Percentiles rank a stretch among this genome's conserved stretches.
Conservation (phyloP, 2,888 invertebrate genomes). For the Troides aeacus region DNA sequence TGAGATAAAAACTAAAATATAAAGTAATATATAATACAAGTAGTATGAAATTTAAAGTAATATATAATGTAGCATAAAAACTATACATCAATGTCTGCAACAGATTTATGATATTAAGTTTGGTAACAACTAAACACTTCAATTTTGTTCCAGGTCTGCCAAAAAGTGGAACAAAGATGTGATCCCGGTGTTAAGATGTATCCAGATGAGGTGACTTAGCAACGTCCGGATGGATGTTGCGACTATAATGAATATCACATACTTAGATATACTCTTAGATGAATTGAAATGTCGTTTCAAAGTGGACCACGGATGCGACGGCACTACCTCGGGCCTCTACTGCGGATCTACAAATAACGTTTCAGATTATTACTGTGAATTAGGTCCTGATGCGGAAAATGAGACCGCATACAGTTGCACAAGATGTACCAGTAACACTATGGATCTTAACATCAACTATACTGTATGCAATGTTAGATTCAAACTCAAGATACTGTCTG, state of each 20-base stretch:
- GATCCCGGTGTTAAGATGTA: conserved; percentile 40
- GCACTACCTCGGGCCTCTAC: conserved; percentile 51
- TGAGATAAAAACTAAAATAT: no score
- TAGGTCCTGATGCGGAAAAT: conserved; percentile 71
- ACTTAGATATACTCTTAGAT: conserved; percentile 52
- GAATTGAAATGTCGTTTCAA: conserved; percentile 61
- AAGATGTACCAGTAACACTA: conserved; percentile 52
- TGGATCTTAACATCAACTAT: conserved; percentile 57
- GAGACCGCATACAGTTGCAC: conserved; percentile 69
- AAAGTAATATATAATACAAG: no score
- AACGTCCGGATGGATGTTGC: conserved; percentile 43
- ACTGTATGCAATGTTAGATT: conserved; percentile 64
- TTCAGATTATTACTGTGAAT: conserved; percentile 54
- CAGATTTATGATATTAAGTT: no score
- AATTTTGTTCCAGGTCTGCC: conserved; percentile 45
- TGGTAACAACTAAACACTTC: not conserved
- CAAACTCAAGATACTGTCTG: conserved; percentile 64
- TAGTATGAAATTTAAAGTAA: no score
- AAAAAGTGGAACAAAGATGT: conserved; percentile 29
- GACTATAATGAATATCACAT: conserved; percentile 65
- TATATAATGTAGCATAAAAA: no score
- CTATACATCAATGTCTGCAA: no score
- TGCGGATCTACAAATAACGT: conserved; percentile 45
- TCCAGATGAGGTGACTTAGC: conserved; percentile 58
- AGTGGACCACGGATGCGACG: conserved; percentile 51